Conservation (phyloP, 2,888 invertebrate genomes). For the Carpatolechia fugitivella region DNA sequence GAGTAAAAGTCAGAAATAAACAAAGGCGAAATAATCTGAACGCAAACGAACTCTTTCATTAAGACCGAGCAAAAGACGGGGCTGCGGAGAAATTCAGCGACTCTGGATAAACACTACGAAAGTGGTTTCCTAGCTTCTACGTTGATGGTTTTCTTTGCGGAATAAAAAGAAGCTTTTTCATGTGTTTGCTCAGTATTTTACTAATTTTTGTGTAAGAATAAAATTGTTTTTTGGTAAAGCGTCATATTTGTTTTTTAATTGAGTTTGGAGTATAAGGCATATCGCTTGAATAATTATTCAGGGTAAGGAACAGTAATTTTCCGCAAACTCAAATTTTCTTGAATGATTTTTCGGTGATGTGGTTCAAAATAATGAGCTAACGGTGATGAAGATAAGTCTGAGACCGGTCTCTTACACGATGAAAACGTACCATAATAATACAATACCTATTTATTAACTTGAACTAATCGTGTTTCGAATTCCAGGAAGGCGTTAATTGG, state of each 20-base stretch:
- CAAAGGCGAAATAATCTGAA: constrained; percentile 56
- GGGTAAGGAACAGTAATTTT: too few relatives aligned
- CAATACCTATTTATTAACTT: too few relatives aligned
- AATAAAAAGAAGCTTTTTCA: not conserved
- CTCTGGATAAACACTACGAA: constrained; percentile 41
- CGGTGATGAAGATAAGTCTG: too few relatives aligned
- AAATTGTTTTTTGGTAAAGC: not conserved
- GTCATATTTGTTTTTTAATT: too few relatives aligned
- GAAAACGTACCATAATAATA: too few relatives aligned
- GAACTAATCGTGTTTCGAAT: not conserved
- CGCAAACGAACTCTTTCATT: constrained; percentile 65
- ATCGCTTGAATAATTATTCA: too few relatives aligned
- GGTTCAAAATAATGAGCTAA: too few relatives aligned
- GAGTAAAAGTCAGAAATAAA: constrained; percentile 54
- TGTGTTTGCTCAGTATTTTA: not conserved
- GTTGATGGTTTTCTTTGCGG: constrained; percentile 7
- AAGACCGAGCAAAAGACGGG: constrained; percentile 55
- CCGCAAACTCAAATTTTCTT: too few relatives aligned
- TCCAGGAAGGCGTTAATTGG: not conserved
- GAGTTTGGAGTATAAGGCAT: too few relatives aligned
- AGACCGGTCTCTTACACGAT: too few relatives aligned
- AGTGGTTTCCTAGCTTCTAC: constrained; percentile 3
- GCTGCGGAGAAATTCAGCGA: constrained; percentile 44
- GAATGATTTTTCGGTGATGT: too few relatives aligned
- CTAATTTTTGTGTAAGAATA: not conserved